Percentiles rank a stretch among this genome's conserved stretches.
Evolutionary conservation across 2,888 invertebrate genomes (phyloP).

Genomic region (Noctua fimbriata): DNA sequence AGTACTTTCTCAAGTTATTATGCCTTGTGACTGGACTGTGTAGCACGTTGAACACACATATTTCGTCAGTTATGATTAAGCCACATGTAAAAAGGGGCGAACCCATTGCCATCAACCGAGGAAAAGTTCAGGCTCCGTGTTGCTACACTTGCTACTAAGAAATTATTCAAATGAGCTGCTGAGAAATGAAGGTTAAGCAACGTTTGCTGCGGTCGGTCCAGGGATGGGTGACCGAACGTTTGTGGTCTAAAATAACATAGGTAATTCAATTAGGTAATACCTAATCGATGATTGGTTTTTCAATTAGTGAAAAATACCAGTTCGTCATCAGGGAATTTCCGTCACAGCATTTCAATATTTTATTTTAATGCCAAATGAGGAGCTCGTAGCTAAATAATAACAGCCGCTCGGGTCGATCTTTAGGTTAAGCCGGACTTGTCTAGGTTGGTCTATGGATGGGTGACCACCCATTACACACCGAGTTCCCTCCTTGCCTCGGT

Average conservation of each 20-base stretch:
- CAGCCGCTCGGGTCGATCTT: background rate
- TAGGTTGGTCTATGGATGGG: background rate
- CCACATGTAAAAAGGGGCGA: background rate
- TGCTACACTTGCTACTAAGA: background rate
- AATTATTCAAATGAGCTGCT: background rate
- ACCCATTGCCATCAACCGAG: background rate
- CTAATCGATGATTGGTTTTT: background rate
- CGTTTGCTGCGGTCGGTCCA: background rate
- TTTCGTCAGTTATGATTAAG: background rate
- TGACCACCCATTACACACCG: background rate
- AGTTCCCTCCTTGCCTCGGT: background rate
- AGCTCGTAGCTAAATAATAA: background rate
- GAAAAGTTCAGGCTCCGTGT: no score
- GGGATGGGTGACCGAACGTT: background rate
- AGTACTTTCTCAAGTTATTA: background rate
- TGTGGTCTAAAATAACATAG: background rate
- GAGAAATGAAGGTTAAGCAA: background rate
- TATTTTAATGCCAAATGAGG: background rate
- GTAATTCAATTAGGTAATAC: background rate
- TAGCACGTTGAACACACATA: background rate
- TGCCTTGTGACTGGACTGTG: background rate
- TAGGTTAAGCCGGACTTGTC: background rate
- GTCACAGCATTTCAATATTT: background rate
- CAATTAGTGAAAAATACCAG: slow-evolving; percentile 21
- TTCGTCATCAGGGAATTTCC: background rate